These are phyloP conservation scores for Frankliniella fusca DNA, from an alignment of 2,888 invertebrate species.

Conservation along the genomic window DNA sequence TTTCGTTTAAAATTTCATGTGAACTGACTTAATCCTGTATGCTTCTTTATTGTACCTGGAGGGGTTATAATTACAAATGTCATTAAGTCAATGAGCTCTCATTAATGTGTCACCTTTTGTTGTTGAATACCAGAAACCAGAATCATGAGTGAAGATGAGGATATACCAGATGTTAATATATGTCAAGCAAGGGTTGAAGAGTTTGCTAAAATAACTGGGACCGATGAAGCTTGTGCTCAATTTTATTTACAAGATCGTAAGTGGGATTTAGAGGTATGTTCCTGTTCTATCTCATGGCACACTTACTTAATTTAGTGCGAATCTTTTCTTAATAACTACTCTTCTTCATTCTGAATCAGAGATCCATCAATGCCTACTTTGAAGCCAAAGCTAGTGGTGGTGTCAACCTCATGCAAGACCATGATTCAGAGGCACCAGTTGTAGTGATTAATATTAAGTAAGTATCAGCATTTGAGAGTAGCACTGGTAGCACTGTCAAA, in stretches of 20 bases:
- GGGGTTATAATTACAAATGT: too few species aligned
- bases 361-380: conserved; percentile 47
- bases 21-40: too few species aligned
- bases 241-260: conserved; percentile 53
- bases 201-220: conserved; percentile 53
- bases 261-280: conserved; percentile 51
- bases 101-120: background rate
- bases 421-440: conserved; percentile 38
- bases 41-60: too few species aligned
- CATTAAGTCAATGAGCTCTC: too few species aligned
- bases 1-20: too few species aligned
- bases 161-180: conserved; percentile 45
- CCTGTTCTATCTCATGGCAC: background rate
- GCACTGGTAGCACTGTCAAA: background rate
- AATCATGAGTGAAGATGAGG: conserved; percentile 36
- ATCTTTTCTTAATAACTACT: background rate
- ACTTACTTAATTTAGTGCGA: background rate
- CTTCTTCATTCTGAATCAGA: conserved; percentile 41
- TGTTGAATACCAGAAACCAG: background rate
- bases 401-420: conserved; percentile 39
- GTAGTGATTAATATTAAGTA: conserved; percentile 41
- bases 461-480: conserved; percentile 30
- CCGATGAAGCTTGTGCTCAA: conserved; percentile 54
- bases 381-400: conserved; percentile 40
- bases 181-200: conserved; percentile 48